Conservation (phyloP, 2,797 vertebrate genomes). For the Neoniphon sammara region DNA sequence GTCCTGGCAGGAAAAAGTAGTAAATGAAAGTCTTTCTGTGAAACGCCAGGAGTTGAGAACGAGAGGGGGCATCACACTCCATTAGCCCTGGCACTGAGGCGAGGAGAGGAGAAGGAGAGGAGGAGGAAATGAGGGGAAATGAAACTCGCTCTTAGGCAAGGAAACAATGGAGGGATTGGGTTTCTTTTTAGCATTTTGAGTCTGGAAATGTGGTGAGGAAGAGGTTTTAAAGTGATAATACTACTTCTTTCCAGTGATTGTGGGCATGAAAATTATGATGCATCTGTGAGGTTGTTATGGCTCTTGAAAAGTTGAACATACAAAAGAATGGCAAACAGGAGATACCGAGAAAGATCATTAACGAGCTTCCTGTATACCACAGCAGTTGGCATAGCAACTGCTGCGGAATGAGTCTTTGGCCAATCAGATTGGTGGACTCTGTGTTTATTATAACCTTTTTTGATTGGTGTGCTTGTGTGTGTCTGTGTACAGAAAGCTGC, state of each 20-base stretch:
- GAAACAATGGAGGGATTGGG: background rate
- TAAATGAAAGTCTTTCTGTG: constrained; percentile 28
- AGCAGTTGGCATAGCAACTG: background rate
- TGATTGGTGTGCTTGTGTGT: constrained; percentile 16
- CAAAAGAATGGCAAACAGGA: background rate
- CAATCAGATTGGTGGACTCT: background rate
- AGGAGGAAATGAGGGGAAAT: background rate
- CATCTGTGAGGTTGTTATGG: too few relatives aligned
- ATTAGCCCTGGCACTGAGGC: constrained; percentile 36
- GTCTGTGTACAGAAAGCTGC: constrained; percentile 82
- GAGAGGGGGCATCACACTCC: constrained; percentile 26
- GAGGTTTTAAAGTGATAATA: background rate
- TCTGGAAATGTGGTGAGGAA: background rate
- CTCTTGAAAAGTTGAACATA: background rate
- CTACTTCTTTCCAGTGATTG: background rate
- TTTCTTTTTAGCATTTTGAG: background rate
- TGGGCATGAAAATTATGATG: too few relatives aligned
- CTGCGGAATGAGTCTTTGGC: background rate
- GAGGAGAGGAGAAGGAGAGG: background rate
- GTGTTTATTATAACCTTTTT: background rate
- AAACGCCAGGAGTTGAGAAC: constrained; percentile 18
- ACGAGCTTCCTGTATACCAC: background rate
- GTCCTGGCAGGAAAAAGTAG: constrained; percentile 28
- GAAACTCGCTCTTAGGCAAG: background rate
- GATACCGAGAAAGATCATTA: background rate